Evolutionary conservation across 2,113 vertebrate species (phyloP), one percentile per base, ranked within the genome.

Genomic region (Amblyornis subalaris): DNA sequence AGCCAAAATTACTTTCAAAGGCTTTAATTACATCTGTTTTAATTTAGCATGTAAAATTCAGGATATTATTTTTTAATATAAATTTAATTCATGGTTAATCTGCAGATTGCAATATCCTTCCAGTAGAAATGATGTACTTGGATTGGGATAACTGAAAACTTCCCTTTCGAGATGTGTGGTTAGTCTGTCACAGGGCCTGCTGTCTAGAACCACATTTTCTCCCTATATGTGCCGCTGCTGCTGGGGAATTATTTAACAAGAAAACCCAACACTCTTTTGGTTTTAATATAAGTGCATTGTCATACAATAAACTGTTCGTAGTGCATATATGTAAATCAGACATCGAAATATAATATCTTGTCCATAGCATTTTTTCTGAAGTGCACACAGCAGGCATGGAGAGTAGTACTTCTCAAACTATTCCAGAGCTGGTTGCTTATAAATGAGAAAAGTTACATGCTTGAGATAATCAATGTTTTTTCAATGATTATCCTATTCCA

Each of bases 21-120:
- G 67, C 69, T 94, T 94, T 96, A 94, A 97, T 97, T 97, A 47
- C 73, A 92, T 97, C 93, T 97, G 96, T 89, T 97, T 97, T 96
- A 96, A 96, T 97, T 97, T 97, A 97, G 94, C 94, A 54, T 93
- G 86, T 50, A 53, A 94, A 88, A 88, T 48, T 25, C 57, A 92
- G 79, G 92, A 75, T 92, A 92, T 82, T 85, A 70, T 97, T 93
- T 97, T 97, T 97, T 85, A 96, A 91, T 96, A 96, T 84, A 95
- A 94, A 92, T 95, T 96, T 95, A 92, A 94, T 97, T 96, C 84
- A 66, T 79, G 80, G 69, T 87, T 97, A 88, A 77, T 93, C 85
- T 96, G 94, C 35, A 80, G 95, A 95, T 94, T 97, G 88, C 53
- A 82, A 65, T 96, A 94, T 96, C 64, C 75, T 96, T 97, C 88